Conservation (phyloP, 2,888 invertebrate genomes). For the Lagria hirta region DNA sequence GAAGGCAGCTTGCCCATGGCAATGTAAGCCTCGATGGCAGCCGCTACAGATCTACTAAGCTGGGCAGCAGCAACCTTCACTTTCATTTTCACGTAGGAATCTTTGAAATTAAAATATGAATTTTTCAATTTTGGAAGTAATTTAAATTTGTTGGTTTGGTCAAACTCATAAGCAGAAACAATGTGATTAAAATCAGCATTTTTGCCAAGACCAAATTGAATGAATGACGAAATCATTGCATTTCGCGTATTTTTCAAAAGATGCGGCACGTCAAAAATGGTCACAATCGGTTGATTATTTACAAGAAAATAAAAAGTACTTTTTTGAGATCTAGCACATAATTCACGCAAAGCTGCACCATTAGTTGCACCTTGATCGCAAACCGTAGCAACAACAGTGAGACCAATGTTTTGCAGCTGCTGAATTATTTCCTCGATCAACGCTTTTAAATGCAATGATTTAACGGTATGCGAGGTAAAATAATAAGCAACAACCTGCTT, state of each 20-base stretch:
- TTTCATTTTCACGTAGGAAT: conserved; percentile 1
- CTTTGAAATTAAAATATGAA: background rate
- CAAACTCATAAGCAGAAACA: background rate
- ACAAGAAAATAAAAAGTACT: background rate
- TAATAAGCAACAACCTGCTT: conserved; percentile 3
- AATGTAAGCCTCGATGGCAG: conserved; percentile 4
- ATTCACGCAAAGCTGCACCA: background rate
- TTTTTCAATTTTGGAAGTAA: background rate
- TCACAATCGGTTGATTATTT: too few relatives aligned
- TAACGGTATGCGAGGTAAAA: background rate
- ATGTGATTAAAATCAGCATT: background rate
- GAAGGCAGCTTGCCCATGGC: background rate
- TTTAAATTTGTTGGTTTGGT: background rate
- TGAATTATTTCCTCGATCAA: background rate
- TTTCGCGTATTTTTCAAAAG: conserved; percentile 1
- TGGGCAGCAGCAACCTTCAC: conserved; percentile 10
- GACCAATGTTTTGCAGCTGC: background rate
- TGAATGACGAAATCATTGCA: background rate
- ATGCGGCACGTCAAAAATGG: background rate
- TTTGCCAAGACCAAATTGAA: background rate
- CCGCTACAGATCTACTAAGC: conserved; percentile 7
- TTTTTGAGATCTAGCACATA: background rate
- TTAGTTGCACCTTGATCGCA: conserved; percentile 2
- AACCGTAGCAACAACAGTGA: background rate
- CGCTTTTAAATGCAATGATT: background rate